Base-by-base conservation (phyloP, 2,888 invertebrate genomes). In the Eumerus sabulonum region DNA sequence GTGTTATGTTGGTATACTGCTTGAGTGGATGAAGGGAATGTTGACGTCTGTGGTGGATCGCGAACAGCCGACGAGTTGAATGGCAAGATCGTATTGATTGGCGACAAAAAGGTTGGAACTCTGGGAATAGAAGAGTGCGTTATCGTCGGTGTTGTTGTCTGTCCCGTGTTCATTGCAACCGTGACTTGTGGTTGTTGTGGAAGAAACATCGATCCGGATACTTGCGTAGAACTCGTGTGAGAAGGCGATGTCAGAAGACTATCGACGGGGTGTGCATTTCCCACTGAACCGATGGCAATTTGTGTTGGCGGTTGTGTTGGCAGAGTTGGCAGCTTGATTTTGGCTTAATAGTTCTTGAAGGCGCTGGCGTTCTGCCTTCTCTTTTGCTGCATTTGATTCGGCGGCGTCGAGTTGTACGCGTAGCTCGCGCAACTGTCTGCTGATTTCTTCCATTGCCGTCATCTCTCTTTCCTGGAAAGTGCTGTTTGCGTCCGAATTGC, bases 71-170 rank as follows among this genome's bases (percentile, higher is more conserved):
- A 1, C 50, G 40, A 40, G 5, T 62, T 50, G 50, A 14, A 50
- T 27, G 50, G 47, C 38, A 19, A 27, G 2, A 50, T 40, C n/a
- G 38, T n/a, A 9, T 9, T 48, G 42, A 47, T 47, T 38, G 38
- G 60, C 40, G 14, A 60, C 36, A 60, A 48, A n/a, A 48, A 42
- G 7, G 44, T 57, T 44, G 42, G 44, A 13, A 62, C 42, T 57
- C 45, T 44, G 9, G 42, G 5, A 40, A 3, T 40, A 36, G 36
- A 36, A 36, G n/a, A n/a, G n/a, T n/a, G 7, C 27, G 27, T 27
- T 27, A 27, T 27, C 27, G 27, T 27, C 27, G 27, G 27, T 27
- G 27, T 7, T 27, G 27, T 27, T 2, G 27, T 7, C 7, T 27
- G 27, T n/a, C n/a, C n/a, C n/a, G n/a, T n/a, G n/a, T n/a, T n/a